Percentiles rank a stretch among this genome's conserved stretches.
Conservation (phyloP, 2,113 vertebrate genomes). For the Rhabdornis inornatus region DNA sequence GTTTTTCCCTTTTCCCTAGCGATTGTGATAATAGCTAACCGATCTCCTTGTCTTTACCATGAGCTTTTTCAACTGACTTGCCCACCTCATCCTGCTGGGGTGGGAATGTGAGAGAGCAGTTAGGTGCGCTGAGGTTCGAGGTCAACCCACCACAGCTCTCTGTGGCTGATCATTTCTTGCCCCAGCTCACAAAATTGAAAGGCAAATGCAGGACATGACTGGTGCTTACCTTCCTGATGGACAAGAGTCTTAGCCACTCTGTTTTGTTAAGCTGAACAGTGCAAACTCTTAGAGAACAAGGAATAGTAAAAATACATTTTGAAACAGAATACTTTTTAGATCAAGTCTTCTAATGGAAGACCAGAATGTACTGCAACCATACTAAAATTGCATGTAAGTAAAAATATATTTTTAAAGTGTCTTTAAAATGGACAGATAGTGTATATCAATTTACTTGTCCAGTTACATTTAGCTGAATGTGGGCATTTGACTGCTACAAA, state of each 20-base stretch:
- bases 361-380: background rate
- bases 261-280: background rate
- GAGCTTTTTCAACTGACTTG: background rate
- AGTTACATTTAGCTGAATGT: background rate
- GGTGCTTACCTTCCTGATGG: background rate
- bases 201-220: background rate
- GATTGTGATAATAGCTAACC: fast-evolving
- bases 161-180: background rate
- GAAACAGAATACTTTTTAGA: background rate
- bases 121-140: fast-evolving
- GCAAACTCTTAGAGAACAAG: background rate
- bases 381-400: background rate
- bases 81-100: fast-evolving
- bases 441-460: background rate
- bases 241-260: background rate
- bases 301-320: background rate
- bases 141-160: background rate
- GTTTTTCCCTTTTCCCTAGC: background rate
- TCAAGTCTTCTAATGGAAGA: background rate
- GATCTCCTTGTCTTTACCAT: too few relatives aligned
- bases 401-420: background rate
- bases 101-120: background rate
- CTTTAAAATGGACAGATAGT: background rate
- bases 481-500: background rate
- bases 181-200: background rate